Conservation (phyloP, 2,888 invertebrate species). For the Tricholauxania praeusta region DNA sequence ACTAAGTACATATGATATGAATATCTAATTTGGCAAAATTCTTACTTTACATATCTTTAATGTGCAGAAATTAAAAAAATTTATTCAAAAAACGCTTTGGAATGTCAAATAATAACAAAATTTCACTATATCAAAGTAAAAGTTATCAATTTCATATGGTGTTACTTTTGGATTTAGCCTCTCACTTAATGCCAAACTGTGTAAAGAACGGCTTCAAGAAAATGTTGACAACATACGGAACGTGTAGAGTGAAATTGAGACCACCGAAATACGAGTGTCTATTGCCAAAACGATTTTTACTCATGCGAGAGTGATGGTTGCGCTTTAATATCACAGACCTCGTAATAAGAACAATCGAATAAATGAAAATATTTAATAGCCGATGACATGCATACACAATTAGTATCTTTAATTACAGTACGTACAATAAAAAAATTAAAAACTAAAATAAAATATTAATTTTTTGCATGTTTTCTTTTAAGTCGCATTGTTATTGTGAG, state of each 20-base stretch:
- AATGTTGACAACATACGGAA: neutral
- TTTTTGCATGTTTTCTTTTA: no score
- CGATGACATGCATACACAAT: constrained; percentile 37
- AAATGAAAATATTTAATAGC: constrained; percentile 28
- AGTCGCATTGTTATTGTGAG: no score
- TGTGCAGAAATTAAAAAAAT: no score
- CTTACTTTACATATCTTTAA: no score
- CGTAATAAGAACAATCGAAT: constrained; percentile 21
- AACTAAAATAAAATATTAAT: neutral
- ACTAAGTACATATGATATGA: no score
- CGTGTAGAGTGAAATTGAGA: constrained; percentile 17
- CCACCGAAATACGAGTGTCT: neutral
- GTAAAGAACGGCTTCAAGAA: neutral
- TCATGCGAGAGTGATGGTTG: neutral
- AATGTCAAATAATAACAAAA: no score
- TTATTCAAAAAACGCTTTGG: no score
- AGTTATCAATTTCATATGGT: neutral
- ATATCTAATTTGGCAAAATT: no score
- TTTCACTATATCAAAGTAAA: neutral
- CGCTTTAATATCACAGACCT: neutral
- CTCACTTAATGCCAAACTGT: constrained; percentile 2
- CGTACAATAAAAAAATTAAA: constrained; percentile 13
- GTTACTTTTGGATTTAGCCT: constrained; percentile 7
- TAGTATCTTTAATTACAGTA: constrained; percentile 29
- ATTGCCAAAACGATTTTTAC: neutral